Conservation (phyloP, 2,113 vertebrate species). For the Anarhynchus alexandrinus region DNA sequence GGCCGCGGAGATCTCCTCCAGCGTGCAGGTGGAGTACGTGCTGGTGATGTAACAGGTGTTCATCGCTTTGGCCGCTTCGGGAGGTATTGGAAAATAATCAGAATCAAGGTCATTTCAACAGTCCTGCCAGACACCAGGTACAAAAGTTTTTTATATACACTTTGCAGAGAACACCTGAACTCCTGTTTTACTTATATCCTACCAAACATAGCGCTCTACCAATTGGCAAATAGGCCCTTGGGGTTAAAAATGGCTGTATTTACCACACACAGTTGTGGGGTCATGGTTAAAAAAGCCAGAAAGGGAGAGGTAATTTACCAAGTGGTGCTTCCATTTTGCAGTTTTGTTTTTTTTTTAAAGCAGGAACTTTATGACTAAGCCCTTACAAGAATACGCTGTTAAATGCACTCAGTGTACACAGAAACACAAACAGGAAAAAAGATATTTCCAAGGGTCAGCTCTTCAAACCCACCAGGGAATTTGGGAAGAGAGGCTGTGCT, state of each 20-base stretch:
- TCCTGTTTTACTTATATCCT: background rate
- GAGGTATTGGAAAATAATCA: background rate
- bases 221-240: rapidly evolving
- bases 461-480: background rate
- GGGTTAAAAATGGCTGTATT: background rate
- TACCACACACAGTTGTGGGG: background rate
- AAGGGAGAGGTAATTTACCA: background rate
- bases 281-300: background rate
- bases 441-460: background rate
- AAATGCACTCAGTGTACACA: background rate
- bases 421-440: background rate
- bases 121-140: background rate
- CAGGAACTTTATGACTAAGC: background rate
- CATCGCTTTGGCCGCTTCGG: slow-evolving; percentile 80
- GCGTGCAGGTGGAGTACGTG: slow-evolving; percentile 84
- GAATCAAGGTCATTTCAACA: background rate
- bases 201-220: background rate
- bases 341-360: background rate
- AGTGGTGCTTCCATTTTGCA: background rate
- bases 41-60: slow-evolving; percentile 88
- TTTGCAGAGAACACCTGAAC: background rate
- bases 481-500: background rate
- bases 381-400: background rate
- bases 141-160: background rate
- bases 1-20: slow-evolving; percentile 84